A percentile compares a stretch with the other conserved stretches of the same genome.
These are phyloP conservation scores for Microdon myrmicae DNA, from an alignment of 2,888 invertebrate species.

Conservation along the genomic window DNA sequence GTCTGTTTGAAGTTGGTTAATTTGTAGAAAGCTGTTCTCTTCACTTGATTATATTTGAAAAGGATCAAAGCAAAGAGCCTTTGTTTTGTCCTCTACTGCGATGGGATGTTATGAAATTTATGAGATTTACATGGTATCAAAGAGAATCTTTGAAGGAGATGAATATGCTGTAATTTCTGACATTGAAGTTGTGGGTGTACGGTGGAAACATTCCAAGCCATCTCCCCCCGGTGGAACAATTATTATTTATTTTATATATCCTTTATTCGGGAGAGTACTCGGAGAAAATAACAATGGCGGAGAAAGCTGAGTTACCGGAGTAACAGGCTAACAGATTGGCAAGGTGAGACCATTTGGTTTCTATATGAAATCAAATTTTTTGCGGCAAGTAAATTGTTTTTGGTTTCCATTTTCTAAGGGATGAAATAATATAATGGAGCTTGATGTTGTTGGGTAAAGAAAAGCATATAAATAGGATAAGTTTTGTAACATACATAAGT, in stretches of 20 bases:
- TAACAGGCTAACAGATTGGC: constrained; percentile 23
- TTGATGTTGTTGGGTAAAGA: constrained; percentile 1
- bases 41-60: constrained; percentile 12
- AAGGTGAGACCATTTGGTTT: constrained; percentile 9
- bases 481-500: constrained; percentile 35
- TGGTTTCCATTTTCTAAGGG: neutral
- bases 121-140: constrained; percentile 9
- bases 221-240: neutral
- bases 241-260: too few relatives aligned
- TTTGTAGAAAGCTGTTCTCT: constrained; percentile 29
- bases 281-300: constrained; percentile 23
- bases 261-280: neutral
- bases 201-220: neutral
- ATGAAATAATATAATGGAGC: too few relatives aligned
- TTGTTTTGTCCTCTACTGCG: neutral
- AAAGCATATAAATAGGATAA: constrained; percentile 17
- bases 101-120: neutral
- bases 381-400: neutral
- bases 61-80: constrained; percentile 33
- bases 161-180: neutral
- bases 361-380: neutral
- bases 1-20: constrained; percentile 60
- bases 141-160: constrained; percentile 18
- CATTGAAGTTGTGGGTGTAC: neutral
- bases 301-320: constrained; percentile 37